Evolutionary conservation across 2,888 invertebrate genomes (phyloP).

Genomic region (Nomada flava): DNA sequence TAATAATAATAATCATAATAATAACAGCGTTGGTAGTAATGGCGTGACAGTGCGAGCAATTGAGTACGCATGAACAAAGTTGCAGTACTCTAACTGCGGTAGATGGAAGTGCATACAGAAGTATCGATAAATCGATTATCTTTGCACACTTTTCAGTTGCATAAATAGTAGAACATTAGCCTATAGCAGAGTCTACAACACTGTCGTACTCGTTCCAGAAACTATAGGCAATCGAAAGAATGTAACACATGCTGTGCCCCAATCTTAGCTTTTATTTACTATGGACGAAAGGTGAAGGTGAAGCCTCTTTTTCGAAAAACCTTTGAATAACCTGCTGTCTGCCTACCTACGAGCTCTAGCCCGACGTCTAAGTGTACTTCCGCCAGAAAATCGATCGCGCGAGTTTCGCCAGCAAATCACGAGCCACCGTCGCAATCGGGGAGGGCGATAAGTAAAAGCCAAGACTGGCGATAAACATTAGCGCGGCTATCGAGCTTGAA

Average conservation of each 20-base stretch:
- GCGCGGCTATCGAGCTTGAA: constrained; percentile 6
- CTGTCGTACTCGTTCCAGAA: background rate
- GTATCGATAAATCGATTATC: constrained; percentile 22
- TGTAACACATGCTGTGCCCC: background rate
- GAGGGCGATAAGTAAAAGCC: background rate
- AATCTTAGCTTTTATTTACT: background rate
- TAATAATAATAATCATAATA: background rate
- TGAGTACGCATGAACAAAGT: background rate
- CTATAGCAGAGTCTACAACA: background rate
- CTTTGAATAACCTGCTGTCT: background rate
- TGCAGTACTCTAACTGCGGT: background rate
- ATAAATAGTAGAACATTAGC: constrained; percentile 4
- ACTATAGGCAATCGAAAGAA: background rate
- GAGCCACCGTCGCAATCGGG: background rate
- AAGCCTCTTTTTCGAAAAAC: background rate
- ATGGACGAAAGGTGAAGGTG: background rate
- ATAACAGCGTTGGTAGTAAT: background rate
- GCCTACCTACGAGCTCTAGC: background rate
- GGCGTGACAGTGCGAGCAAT: too few species aligned
- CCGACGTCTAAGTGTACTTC: constrained; percentile 2
- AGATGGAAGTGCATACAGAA: too few species aligned
- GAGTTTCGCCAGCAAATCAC: background rate
- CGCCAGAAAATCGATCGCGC: constrained; percentile 2
- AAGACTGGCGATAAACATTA: constrained; percentile 26
- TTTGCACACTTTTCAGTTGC: background rate